A percentile compares a stretch with the other conserved stretches of the same genome.
phyloP scores from a whole-genome alignment of 2,888 invertebrate genomes.

The Phaonia tiefii region DNA sequence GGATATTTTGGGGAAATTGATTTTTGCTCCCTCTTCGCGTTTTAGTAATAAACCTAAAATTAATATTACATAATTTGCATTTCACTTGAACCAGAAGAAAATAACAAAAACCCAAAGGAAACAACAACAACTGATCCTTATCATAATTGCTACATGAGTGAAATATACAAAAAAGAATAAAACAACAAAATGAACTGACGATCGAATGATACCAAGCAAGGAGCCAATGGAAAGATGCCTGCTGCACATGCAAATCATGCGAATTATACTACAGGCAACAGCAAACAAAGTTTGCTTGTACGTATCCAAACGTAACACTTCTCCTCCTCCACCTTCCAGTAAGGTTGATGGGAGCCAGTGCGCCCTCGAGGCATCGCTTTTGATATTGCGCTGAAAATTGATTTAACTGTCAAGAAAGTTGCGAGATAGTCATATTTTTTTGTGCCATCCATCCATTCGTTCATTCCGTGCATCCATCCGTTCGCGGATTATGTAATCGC shows the following conservation, averaged over 20 bases:
- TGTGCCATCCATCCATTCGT: conserved; percentile 29
- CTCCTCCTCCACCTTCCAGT: background rate
- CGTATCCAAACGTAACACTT: conserved; percentile 11
- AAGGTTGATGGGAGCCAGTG: background rate
- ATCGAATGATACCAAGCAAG: no score
- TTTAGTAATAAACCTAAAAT: background rate
- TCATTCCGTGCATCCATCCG: background rate
- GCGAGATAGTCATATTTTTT: conserved; percentile 45
- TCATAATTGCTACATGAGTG: conserved; percentile 55
- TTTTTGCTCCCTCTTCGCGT: background rate
- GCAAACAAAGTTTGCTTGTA: background rate
- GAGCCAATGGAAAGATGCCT: conserved; percentile 11
- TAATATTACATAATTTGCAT: conserved; percentile 40
- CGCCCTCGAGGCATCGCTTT: background rate
- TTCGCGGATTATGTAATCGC: conserved; percentile 42
- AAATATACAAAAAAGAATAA: conserved; percentile 4
- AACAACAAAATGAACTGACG: no score
- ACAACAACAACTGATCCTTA: conserved; percentile 26
- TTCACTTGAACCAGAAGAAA: conserved; percentile 3
- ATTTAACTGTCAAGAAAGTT: conserved; percentile 59
- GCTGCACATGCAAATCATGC: conserved; percentile 56
- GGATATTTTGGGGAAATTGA: conserved; percentile 1
- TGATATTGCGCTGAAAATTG: conserved; percentile 17
- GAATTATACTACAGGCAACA: conserved; percentile 34
- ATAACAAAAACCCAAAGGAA: background rate